phyloP scores from a whole-genome alignment of 2,113 vertebrate species.

The Hymenochirus boettgeri region DNA sequence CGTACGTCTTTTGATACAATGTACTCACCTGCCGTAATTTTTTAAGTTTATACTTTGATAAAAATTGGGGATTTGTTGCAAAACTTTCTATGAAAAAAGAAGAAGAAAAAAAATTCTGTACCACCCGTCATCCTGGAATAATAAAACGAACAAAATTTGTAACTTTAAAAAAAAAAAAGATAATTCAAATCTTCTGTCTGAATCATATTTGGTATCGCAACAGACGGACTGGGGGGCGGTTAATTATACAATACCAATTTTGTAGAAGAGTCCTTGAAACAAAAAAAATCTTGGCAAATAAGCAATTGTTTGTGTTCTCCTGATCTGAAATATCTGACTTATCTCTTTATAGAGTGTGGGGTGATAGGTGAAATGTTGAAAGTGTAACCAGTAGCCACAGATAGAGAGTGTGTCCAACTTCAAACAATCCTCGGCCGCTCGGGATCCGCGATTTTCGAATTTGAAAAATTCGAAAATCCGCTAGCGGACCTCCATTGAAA shows the following conservation, averaged over 20 bases:
- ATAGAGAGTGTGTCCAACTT: no score
- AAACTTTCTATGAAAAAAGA: constrained; percentile 79
- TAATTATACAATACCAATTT: constrained; percentile 94
- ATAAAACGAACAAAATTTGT: constrained; percentile 9
- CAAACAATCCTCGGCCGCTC: no score
- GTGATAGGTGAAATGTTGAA: no score
- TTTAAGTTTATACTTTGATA: constrained; percentile 94
- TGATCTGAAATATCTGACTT: no score
- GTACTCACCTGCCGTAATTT: constrained; percentile 81
- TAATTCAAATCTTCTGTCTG: constrained; percentile 84
- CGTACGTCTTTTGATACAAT: constrained; percentile 93
- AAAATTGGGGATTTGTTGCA: constrained; percentile 84
- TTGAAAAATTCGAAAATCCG: no score
- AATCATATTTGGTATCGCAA: constrained; percentile 78
- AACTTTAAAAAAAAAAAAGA: constrained; percentile 62
- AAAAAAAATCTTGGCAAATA: constrained; percentile 74
- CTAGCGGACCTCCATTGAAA: no score
- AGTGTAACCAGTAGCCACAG: no score
- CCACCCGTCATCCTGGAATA: constrained; percentile 57
- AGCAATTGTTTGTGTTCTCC: constrained; percentile 42
- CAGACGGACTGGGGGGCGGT: constrained; percentile 90
- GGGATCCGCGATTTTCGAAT: no score
- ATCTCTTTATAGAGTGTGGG: no score
- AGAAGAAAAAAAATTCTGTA: no score
- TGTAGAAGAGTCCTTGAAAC: constrained; percentile 96